Conservation (phyloP, 2,888 invertebrate genomes). For the Ochlodes sylvanus region DNA sequence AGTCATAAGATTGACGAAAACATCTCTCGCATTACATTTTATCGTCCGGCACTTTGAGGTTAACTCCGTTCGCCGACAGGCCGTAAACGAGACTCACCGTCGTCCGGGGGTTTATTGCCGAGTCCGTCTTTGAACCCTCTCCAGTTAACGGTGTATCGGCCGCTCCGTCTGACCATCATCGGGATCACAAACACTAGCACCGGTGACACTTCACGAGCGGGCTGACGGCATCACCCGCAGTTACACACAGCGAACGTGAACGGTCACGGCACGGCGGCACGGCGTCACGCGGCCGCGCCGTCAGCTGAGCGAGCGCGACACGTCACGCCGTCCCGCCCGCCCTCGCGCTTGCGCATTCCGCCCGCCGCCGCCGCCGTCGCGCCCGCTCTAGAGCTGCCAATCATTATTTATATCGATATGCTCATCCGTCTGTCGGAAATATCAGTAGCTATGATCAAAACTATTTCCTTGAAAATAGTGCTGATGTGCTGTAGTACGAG, state of each 20-base stretch:
- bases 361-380: constrained; percentile 51
- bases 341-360: constrained; percentile 72
- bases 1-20: constrained; percentile 22
- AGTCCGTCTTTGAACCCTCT: constrained; percentile 78
- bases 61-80: constrained; percentile 42
- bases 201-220: constrained; percentile 46
- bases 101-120: constrained; percentile 78
- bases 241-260: constrained; percentile 46
- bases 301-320: constrained; percentile 70
- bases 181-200: constrained; percentile 49
- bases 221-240: constrained; percentile 48
- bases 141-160: constrained; percentile 82
- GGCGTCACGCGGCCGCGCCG: constrained; percentile 69
- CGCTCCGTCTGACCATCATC: constrained; percentile 83
- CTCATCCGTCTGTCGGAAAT: constrained; percentile 29
- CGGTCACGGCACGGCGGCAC: constrained; percentile 58
- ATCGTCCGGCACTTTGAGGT: constrained; percentile 45
- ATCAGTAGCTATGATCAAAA: constrained; percentile 29
- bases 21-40: constrained; percentile 12
- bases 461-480: constrained; percentile 28
- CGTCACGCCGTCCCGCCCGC: constrained; percentile 68
- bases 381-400: constrained; percentile 42
- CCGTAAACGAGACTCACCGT: constrained; percentile 62
- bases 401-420: constrained; percentile 44
- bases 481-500: constrained; percentile 1